These are phyloP conservation scores for Halocaridina rubra DNA, from an alignment of 2,888 invertebrate species.

Conservation along the genomic window DNA sequence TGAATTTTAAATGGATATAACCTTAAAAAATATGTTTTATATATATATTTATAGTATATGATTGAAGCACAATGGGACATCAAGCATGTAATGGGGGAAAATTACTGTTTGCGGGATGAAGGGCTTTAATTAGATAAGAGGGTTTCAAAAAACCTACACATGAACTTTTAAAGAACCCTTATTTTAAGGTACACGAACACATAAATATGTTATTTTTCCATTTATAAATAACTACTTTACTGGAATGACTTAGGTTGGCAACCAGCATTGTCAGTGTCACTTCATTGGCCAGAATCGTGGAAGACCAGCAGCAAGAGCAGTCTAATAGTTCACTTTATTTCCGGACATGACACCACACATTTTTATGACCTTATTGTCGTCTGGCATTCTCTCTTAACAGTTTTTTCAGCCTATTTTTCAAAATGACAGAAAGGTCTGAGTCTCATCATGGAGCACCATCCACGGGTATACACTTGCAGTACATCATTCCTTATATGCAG, in stretches of 20 bases:
- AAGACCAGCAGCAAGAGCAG: conserved; percentile 50
- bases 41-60: conserved; percentile 37
- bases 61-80: conserved; percentile 43
- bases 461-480: not conserved
- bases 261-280: conserved; percentile 32
- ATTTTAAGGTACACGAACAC: conserved; percentile 42
- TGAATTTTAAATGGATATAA: conserved; percentile 54
- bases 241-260: conserved; percentile 58
- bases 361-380: conserved; percentile 9
- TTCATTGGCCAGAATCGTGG: conserved; percentile 48
- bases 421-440: too few species aligned
- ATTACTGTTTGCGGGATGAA: conserved; percentile 38
- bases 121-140: conserved; percentile 41
- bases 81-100: conserved; percentile 34
- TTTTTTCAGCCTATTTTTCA: too few species aligned
- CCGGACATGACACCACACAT: not conserved
- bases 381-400: too few species aligned
- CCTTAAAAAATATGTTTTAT: conserved; percentile 13
- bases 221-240: conserved; percentile 31
- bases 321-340: not conserved
- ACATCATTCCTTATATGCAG: not conserved
- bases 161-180: conserved; percentile 17
- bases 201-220: conserved; percentile 52
- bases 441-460: not conserved
- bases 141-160: conserved; percentile 57